Evolutionary conservation across 1,140 invertebrate genomes (phyloP), one percentile per base, ranked within the genome.

Genomic region (Muscidifurax raptorellus): DNA sequence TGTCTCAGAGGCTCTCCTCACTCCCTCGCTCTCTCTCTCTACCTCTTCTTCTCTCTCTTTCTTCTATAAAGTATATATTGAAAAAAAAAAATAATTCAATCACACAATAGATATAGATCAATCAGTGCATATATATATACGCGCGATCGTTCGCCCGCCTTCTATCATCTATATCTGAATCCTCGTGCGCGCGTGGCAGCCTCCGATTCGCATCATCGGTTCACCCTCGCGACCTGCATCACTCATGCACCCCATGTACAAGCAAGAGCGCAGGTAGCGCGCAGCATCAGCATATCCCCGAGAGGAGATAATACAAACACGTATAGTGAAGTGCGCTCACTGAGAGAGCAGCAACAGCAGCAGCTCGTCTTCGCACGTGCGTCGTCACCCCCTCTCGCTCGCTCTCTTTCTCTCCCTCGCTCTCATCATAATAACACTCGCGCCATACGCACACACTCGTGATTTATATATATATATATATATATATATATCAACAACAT

Each of bases 371-470:
- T 59, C 52, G 52, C 52, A 59, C 52, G 52, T 59, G 52, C 52
- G 52, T n/a, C 22, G 52, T 59, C 52, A 59, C 52, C 52, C 22
- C 52, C 18, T 59, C 52, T 59, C 52, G 22, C 52, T 59, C 52
- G 5, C 47, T 44, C 47, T 52, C 28, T 86, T 27, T 79, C 76
- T 75, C 6, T 83, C 85, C 27, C 72, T 72, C 82, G 59, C 80
- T 72, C 71, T n/a, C 1, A 12, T n/a, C 52, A 80, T 80, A 71
- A 69, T 69, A 71, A 80, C 66, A 59, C 22, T n/a, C 18, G 52
- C 22, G 52, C 52, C 52, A 22, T 80, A 67, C 52, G 52, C 52
- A 69, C 32, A 9, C 40, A 36, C 10, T 80, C 22, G 15, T 3
- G 25, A 80, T 80, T 36, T 78, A 47, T 76, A 76, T 36, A 22